Percentiles rank a stretch among this genome's conserved stretches.
These are phyloP conservation scores for Pantherophis alleghaniensis DNA, from an alignment of 2,797 vertebrate species.

Conservation along the genomic window DNA sequence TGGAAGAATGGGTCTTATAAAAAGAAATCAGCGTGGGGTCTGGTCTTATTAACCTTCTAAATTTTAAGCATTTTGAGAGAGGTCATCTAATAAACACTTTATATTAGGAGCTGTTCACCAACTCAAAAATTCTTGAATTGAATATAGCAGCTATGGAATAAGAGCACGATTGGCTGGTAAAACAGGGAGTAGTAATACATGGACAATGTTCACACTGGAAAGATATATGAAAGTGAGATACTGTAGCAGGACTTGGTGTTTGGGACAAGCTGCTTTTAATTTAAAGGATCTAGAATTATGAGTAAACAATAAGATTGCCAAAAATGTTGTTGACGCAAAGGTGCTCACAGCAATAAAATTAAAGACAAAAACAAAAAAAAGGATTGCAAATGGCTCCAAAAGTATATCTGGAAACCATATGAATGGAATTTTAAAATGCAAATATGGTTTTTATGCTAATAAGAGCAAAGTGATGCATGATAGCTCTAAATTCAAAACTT, in stretches of 20 bases:
- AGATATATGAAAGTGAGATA: background rate
- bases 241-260: background rate
- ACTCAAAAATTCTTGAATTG: background rate
- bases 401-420: background rate
- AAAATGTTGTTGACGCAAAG: background rate
- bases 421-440: background rate
- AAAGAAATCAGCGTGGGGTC: background rate
- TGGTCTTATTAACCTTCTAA: background rate
- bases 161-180: background rate
- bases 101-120: background rate
- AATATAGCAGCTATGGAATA: background rate
- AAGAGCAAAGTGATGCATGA: background rate
- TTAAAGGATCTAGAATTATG: background rate
- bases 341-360: background rate
- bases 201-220: background rate
- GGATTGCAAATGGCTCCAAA: background rate
- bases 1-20: background rate
- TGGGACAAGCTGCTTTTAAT: background rate
- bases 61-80: background rate
- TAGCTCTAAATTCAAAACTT: background rate
- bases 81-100: background rate
- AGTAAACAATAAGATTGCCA: background rate
- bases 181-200: background rate
- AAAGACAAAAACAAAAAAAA: background rate
- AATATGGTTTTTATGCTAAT: background rate